phyloP scores from a whole-genome alignment of 92 coral and sea anemone genomes.

The Bergia sp. region DNA sequence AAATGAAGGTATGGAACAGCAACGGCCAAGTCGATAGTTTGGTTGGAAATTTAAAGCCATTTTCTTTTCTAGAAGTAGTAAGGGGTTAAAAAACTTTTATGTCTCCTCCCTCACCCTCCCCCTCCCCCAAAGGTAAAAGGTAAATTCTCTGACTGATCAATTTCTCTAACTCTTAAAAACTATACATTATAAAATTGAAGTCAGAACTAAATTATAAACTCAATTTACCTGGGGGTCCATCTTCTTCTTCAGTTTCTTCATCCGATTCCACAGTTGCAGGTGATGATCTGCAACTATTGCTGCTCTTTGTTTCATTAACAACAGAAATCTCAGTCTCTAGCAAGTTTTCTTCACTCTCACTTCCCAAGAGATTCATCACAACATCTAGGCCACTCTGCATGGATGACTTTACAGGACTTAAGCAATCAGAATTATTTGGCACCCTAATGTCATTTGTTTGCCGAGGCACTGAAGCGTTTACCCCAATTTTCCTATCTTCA shows the following conservation, averaged over 20 bases:
- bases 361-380: conserved; percentile 25
- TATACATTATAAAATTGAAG: background rate
- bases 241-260: conserved; percentile 42
- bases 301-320: background rate
- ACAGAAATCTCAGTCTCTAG: background rate
- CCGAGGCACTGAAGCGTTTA: background rate
- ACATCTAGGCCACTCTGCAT: conserved; percentile 33
- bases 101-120: too few relatives aligned
- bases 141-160: too few relatives aligned
- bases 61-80: too few relatives aligned
- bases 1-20: too few relatives aligned
- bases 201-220: background rate
- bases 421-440: background rate
- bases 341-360: conserved; percentile 26
- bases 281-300: background rate
- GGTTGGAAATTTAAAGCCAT: too few relatives aligned
- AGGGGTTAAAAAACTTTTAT: too few relatives aligned
- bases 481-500: background rate
- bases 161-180: background rate
- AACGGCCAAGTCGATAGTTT: too few relatives aligned
- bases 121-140: too few relatives aligned
- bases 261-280: background rate
- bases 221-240: conserved; percentile 19
- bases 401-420: conserved; percentile 4
- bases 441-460: background rate